These are phyloP conservation scores for Campodea augens DNA, from an alignment of 1,140 invertebrate genomes.

Conservation along the genomic window DNA sequence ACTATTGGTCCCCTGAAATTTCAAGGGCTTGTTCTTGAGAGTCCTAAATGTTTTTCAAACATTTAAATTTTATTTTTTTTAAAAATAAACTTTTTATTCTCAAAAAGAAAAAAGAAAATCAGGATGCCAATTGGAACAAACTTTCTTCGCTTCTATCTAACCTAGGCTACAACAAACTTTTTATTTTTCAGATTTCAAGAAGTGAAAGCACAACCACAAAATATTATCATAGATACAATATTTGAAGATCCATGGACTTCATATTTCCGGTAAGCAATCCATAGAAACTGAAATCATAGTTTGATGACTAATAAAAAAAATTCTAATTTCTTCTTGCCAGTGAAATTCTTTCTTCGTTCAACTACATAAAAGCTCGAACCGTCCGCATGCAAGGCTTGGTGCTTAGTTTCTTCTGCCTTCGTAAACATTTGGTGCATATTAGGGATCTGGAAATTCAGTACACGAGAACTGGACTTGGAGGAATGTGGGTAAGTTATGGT, in stretches of 20 bases:
- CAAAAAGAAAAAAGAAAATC: too few relatives aligned
- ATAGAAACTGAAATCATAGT: too few relatives aligned
- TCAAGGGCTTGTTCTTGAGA: too few relatives aligned
- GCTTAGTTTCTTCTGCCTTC: constrained; percentile 49
- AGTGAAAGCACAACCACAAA: constrained; percentile 69
- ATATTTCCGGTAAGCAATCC: constrained; percentile 31
- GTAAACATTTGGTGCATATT: constrained; percentile 56
- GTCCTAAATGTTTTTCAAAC: too few relatives aligned
- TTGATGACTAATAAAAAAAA: too few relatives aligned
- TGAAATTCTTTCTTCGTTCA: constrained; percentile 40
- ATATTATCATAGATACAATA: constrained; percentile 55
- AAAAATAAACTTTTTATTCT: too few relatives aligned
- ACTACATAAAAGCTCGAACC: constrained; percentile 57
- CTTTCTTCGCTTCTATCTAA: too few relatives aligned
- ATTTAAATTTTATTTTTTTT: too few relatives aligned
- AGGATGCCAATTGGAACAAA: too few relatives aligned
- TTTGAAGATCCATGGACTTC: constrained; percentile 72
- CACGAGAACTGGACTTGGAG: constrained; percentile 69
- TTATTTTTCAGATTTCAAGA: constrained; percentile 68
- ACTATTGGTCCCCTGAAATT: too few relatives aligned
- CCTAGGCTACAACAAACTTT: too few relatives aligned
- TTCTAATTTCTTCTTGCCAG: constrained; percentile 27
- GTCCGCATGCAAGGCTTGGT: constrained; percentile 60
- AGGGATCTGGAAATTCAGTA: constrained; percentile 64
- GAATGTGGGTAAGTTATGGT: constrained; percentile 48